Base-by-base conservation (phyloP, 2,888 invertebrate genomes). In the Cheilosia impressa region DNA sequence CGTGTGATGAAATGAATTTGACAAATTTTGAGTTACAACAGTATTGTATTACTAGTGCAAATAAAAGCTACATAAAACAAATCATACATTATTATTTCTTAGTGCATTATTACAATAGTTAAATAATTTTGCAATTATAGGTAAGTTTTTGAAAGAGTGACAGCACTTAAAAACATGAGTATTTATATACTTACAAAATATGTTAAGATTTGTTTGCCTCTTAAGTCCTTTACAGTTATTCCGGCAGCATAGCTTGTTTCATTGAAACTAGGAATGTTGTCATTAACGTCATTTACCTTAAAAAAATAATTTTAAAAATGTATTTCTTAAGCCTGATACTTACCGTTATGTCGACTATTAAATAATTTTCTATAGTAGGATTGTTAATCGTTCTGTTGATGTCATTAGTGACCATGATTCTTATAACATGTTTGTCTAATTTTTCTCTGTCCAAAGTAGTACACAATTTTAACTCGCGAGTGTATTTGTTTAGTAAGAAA, bases 231-330 rank as follows among this genome's bases (percentile, higher is more conserved):
- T 0, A 91, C 90, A 1, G 94, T 93, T 38, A 94, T 93, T 19
- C 94, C 94, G 3, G 93, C 94, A 0, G 93, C 93, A 92, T 93
- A 94, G 3, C 93, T 72, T 0, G 62, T 65, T n/a, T 90, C 89
- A 5, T 89, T 89, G 90, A 95, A 95, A 52, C 90, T 89, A 0
- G 95, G 95, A 55, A 88, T 85, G 88, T 94, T 93, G 53, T 95
- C 94, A 88, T 95, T 94, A 0, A 94, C 93, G 90, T 95, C 95
- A 41, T 93, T 90, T 0, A 95, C 94, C 95, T 95, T 41, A 13
- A 24, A 24, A n/a, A n/a, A 7, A n/a, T 38, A 19, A 34, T 10
- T 19, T n/a, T 0, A 47, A 9, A 10, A 58, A 5, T 10, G 1
- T 1, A 4, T 45, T 15, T 31, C 0, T 7, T 19, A 19, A 27